These are phyloP conservation scores for Hepsetus odoe DNA, from an alignment of 2,113 vertebrate species.

Conservation along the genomic window DNA sequence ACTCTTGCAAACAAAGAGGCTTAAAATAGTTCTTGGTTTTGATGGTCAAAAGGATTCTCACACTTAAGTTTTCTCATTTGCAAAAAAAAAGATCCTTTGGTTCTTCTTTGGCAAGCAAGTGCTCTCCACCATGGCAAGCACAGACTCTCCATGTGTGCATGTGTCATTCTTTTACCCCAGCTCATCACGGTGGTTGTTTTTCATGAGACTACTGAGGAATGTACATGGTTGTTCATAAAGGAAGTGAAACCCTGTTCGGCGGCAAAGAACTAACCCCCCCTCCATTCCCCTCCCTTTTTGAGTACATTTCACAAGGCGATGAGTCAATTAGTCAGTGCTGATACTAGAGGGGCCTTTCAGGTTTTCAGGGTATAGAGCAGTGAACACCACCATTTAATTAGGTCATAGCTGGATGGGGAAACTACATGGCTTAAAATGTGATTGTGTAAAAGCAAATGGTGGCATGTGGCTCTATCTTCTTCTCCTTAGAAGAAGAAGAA, in stretches of 20 bases:
- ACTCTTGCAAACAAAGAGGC: not conserved
- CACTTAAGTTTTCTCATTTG: not conserved
- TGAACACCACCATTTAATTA: constrained; percentile 16
- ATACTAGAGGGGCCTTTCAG: not conserved
- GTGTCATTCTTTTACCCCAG: constrained; percentile 9
- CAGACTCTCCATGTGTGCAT: constrained; percentile 4
- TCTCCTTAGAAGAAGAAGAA: not conserved
- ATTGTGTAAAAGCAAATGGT: constrained; percentile 60
- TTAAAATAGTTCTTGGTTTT: not conserved
- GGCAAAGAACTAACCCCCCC: constrained; percentile 25
- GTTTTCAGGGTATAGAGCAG: constrained; percentile 40
- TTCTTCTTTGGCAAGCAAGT: not conserved
- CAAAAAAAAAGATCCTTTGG: too few species aligned
- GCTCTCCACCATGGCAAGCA: not conserved
- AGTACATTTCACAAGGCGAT: constrained; percentile 20
- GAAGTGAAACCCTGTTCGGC: constrained; percentile 71
- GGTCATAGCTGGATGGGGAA: constrained; percentile 37
- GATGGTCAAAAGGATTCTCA: too few species aligned
- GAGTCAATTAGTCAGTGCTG: constrained; percentile 14
- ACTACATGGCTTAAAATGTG: constrained; percentile 52
- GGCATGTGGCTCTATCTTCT: constrained; percentile 52
- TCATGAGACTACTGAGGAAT: constrained; percentile 35
- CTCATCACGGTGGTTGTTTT: constrained; percentile 48
- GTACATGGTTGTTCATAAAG: constrained; percentile 50
- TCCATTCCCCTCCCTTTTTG: constrained; percentile 1